Evolutionary conservation across 1,140 invertebrate species (phyloP).

Genomic region (Cydia amplana): DNA sequence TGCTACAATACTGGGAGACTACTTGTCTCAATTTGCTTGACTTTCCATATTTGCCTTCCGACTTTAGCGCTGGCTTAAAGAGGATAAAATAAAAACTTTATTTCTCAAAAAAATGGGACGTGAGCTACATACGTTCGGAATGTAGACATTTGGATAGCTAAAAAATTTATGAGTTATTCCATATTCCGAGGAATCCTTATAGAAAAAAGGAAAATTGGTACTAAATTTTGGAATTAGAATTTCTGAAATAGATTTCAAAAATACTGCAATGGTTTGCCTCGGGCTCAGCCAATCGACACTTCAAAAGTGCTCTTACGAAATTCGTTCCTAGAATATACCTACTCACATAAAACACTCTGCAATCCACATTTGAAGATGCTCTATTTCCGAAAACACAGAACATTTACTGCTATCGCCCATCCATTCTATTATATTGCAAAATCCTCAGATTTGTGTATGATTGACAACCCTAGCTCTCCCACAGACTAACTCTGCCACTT

Average conservation of each 20-base stretch:
- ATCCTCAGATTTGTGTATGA: neutral
- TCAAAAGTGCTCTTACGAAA: neutral
- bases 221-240: too few relatives aligned
- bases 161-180: too few relatives aligned
- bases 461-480: neutral
- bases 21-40: conserved; percentile 52
- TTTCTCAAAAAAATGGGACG: too few relatives aligned
- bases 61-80: conserved; percentile 32
- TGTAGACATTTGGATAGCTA: too few relatives aligned
- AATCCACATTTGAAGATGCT: neutral
- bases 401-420: neutral
- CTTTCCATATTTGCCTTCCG: conserved; percentile 38
- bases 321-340: neutral
- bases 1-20: conserved; percentile 37
- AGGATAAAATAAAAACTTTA: too few relatives aligned
- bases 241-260: too few relatives aligned
- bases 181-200: too few relatives aligned
- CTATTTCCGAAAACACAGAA: neutral
- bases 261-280: too few relatives aligned
- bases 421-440: neutral
- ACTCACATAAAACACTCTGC: neutral
- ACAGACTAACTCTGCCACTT: too few relatives aligned
- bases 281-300: neutral
- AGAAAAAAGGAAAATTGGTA: too few relatives aligned
- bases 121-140: too few relatives aligned